Evolutionary conservation across 2,888 invertebrate species (phyloP).

Genomic region (Apodemia mormo): DNA sequence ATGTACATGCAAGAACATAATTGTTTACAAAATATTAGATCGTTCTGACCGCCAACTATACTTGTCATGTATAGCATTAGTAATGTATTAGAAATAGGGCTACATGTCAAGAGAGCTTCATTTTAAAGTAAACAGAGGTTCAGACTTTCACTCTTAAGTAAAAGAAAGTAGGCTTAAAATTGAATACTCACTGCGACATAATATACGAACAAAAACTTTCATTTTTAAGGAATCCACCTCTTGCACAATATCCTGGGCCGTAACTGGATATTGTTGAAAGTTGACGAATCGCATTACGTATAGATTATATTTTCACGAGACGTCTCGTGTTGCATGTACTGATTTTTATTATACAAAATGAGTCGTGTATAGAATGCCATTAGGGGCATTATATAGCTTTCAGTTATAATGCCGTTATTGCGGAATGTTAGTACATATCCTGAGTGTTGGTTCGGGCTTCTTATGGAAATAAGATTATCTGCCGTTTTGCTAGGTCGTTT

Average conservation of each 20-base stretch:
- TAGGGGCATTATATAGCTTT: no score
- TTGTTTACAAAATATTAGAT: background rate
- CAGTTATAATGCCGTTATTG: no score
- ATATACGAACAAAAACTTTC: slow-evolving; percentile 43
- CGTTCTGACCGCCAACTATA: background rate
- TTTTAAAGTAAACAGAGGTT: slow-evolving; percentile 23
- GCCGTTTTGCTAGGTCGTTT: no score
- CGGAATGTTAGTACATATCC: no score
- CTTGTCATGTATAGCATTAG: background rate
- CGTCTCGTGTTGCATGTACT: background rate
- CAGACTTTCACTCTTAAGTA: slow-evolving; percentile 41
- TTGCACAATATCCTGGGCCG: slow-evolving; percentile 40
- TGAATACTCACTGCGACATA: slow-evolving; percentile 37
- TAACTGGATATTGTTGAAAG: slow-evolving; percentile 34
- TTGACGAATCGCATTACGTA: slow-evolving; percentile 21
- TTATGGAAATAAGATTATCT: no score
- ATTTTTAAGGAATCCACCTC: slow-evolving; percentile 42
- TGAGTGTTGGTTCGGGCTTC: no score
- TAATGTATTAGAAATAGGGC: slow-evolving; percentile 28
- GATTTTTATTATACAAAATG: background rate
- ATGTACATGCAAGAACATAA: background rate
- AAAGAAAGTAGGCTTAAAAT: slow-evolving; percentile 40
- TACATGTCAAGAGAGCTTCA: slow-evolving; percentile 31
- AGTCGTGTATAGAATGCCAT: no score
- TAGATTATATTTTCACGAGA: slow-evolving; percentile 25